Evolutionary conservation across 2,888 invertebrate genomes (phyloP).

Genomic region (Parnassius smintheus): DNA sequence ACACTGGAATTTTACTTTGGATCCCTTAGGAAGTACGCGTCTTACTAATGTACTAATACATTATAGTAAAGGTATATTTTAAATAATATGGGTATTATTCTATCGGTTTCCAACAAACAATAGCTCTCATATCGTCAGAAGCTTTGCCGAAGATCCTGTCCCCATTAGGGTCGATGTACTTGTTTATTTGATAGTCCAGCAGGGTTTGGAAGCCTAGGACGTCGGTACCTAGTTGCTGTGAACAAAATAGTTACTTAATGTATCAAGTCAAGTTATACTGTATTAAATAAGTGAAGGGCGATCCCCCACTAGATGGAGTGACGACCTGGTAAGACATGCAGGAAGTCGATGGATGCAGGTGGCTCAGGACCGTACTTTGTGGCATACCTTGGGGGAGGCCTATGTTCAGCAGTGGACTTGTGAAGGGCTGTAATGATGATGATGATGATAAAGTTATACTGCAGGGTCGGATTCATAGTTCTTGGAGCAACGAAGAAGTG

Average conservation of each 20-base stretch:
- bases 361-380: too few relatives aligned
- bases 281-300: too few relatives aligned
- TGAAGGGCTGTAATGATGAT: too few relatives aligned
- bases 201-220: constrained; percentile 89
- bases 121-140: constrained; percentile 87
- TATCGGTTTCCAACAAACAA: constrained; percentile 88
- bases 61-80: constrained; percentile 9
- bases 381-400: too few relatives aligned
- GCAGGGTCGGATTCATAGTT: too few relatives aligned
- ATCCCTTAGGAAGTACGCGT: constrained; percentile 18
- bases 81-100: constrained; percentile 38
- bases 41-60: constrained; percentile 11
- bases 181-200: constrained; percentile 90
- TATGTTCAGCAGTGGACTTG: too few relatives aligned
- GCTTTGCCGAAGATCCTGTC: constrained; percentile 87
- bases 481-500: too few relatives aligned
- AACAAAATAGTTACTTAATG: constrained; percentile 25
- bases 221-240: constrained; percentile 90
- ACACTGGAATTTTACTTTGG: constrained; percentile 11
- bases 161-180: constrained; percentile 86
- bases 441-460: too few relatives aligned
- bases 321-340: too few relatives aligned
- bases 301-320: too few relatives aligned
- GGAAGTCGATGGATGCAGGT: too few relatives aligned
- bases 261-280: background rate